phyloP scores from a whole-genome alignment of 2,797 vertebrate genomes.

The Melopsittacus undulatus region DNA sequence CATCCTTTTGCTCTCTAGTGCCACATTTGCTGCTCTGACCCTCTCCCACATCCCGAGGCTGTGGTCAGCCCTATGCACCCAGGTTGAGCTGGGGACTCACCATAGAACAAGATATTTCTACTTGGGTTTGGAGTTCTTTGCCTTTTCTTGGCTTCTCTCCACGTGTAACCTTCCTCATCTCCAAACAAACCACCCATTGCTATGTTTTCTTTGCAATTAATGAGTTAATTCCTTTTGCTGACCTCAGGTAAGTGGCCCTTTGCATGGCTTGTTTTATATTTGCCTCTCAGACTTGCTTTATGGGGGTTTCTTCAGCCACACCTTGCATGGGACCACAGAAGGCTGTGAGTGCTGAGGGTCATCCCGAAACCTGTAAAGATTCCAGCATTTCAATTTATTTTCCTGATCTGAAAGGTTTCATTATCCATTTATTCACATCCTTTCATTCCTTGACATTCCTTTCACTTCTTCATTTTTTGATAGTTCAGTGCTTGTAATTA shows the following conservation, averaged over 20 bases:
- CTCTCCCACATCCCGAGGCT: background rate
- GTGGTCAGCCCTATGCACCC: too few species aligned
- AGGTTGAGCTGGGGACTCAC: rapidly evolving
- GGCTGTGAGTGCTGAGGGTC: background rate
- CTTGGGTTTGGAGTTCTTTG: background rate
- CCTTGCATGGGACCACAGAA: rapidly evolving
- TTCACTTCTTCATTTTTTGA: background rate
- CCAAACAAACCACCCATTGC: background rate
- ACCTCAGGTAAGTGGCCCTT: background rate
- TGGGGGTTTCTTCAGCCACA: background rate
- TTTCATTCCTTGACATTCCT: background rate
- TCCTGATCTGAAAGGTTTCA: background rate
- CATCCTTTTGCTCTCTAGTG: rapidly evolving
- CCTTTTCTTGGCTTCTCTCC: background rate
- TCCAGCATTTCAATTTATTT: background rate
- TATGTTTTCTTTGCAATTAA: background rate
- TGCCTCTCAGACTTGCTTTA: background rate
- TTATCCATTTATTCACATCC: rapidly evolving
- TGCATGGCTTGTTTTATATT: background rate
- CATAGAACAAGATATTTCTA: background rate
- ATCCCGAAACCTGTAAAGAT: rapidly evolving
- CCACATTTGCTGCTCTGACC: rapidly evolving
- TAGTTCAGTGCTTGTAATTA: too few species aligned
- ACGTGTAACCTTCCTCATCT: rapidly evolving
- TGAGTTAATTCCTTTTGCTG: background rate